Evolutionary conservation across 2,797 vertebrate genomes (phyloP), one percentile per base, ranked within the genome.

Genomic region (Falco naumanni): DNA sequence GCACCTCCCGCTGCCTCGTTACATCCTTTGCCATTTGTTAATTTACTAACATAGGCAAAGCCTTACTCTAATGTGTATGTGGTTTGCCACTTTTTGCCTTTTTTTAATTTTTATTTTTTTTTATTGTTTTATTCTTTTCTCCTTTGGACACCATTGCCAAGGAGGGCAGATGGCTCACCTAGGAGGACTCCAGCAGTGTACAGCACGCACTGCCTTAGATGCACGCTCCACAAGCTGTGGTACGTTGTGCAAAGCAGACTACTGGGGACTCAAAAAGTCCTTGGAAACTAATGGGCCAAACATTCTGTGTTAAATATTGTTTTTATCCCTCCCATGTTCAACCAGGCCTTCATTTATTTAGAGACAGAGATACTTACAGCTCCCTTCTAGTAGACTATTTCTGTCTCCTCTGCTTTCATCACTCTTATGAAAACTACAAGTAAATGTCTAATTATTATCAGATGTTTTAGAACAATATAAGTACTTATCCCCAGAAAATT

Each of bases 401-500:
- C 95, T 91, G 92, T 90, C 92, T 89, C 39, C 87, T 95, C 84
- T 80, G 60, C 89, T 96, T 96, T 93, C 90, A 94, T 82, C 80
- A 94, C 69, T 90, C 65, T 83, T 89, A 80, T 22, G 76, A 96
- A 98, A 98, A 98, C 97, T 98, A 98, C 96, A 98, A 98, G 98
- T 98, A 98, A 97, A 97, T 93, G 90, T 94, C 89, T 98, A 98
- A 99, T 98, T 98, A 98, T 98, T 98, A 97, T 98, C 98, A 98
- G 98, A 98, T 98, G 98, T 97, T 96, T 98, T 93, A 95, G 95
- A 97, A 97, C 96, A 93, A 97, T 95, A 96, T 94, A 96, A 97
- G 97, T 97, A 95, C 86, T 97, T 98, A 97, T 98, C 96, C 87
- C 93, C 69, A 95, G 96, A 98, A 98, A 98, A 98, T 97, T 97